A percentile compares a stretch with the other conserved stretches of the same genome.
phyloP scores from a whole-genome alignment of 2,797 vertebrate genomes.

The Acanthiza pusilla region DNA sequence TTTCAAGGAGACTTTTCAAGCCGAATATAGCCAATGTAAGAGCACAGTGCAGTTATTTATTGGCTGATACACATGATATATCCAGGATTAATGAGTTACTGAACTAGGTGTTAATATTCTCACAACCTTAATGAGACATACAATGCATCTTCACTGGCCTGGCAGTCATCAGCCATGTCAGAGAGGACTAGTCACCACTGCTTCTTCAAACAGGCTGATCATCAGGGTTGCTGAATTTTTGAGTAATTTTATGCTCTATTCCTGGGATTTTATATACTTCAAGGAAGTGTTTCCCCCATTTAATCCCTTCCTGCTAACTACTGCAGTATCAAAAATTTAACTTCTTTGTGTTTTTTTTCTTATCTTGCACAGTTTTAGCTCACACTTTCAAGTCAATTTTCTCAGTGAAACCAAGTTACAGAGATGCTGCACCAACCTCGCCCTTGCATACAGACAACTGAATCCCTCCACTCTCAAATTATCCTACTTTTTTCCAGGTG shows the following conservation, averaged over 20 bases:
- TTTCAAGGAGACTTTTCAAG: background rate
- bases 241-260: background rate
- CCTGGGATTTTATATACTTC: background rate
- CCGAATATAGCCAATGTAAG: background rate
- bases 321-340: background rate
- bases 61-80: background rate
- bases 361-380: background rate
- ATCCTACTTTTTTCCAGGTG: background rate
- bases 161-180: background rate
- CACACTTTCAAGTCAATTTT: background rate
- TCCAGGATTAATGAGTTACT: background rate
- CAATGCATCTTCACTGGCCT: background rate
- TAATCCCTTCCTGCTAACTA: background rate
- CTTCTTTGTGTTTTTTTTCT: background rate
- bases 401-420: background rate
- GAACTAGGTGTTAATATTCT: background rate
- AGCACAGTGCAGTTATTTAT: background rate
- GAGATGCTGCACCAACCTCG: background rate
- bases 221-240: background rate
- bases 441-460: background rate
- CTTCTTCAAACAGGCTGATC: background rate
- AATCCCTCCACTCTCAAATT: background rate
- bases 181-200: background rate
- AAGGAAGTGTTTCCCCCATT: background rate
- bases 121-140: background rate